Conservation (phyloP, 2,888 invertebrate genomes). For the Alloscopus bannaensis region DNA sequence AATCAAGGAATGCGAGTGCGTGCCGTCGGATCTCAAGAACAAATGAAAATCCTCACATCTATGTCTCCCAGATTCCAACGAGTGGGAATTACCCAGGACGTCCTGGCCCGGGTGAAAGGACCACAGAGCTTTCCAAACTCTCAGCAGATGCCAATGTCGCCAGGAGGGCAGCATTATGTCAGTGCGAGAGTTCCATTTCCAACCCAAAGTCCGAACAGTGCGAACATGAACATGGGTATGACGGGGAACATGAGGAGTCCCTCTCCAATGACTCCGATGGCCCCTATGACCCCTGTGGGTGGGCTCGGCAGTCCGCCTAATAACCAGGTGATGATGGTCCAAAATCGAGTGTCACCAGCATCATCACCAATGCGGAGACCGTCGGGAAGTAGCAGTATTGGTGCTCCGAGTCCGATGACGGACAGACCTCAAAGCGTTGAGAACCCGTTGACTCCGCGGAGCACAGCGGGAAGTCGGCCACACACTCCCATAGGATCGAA, state of each 20-base stretch:
- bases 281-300: conserved; percentile 69
- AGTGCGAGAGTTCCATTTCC: conserved; percentile 70
- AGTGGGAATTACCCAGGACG: conserved; percentile 69
- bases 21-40: conserved; percentile 58
- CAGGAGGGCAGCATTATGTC: conserved; percentile 56
- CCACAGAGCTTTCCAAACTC: conserved; percentile 63
- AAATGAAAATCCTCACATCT: conserved; percentile 59
- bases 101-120: conserved; percentile 67
- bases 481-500: conserved; percentile 68
- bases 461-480: conserved; percentile 68
- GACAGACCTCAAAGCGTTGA: conserved; percentile 80
- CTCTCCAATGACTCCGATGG: conserved; percentile 70
- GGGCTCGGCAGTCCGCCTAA: conserved; percentile 70
- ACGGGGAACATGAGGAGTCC: conserved; percentile 64
- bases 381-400: conserved; percentile 76
- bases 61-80: conserved; percentile 67
- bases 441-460: conserved; percentile 79
- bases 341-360: conserved; percentile 71
- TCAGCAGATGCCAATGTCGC: conserved; percentile 59
- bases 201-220: conserved; percentile 70
- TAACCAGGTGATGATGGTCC: conserved; percentile 69
- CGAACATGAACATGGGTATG: conserved; percentile 66
- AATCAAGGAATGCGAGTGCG: conserved; percentile 69
- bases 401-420: conserved; percentile 77
- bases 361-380: conserved; percentile 75